Percentiles rank a stretch among this genome's conserved stretches.
Conservation (phyloP, 2,113 vertebrate genomes). For the Ia io region DNA sequence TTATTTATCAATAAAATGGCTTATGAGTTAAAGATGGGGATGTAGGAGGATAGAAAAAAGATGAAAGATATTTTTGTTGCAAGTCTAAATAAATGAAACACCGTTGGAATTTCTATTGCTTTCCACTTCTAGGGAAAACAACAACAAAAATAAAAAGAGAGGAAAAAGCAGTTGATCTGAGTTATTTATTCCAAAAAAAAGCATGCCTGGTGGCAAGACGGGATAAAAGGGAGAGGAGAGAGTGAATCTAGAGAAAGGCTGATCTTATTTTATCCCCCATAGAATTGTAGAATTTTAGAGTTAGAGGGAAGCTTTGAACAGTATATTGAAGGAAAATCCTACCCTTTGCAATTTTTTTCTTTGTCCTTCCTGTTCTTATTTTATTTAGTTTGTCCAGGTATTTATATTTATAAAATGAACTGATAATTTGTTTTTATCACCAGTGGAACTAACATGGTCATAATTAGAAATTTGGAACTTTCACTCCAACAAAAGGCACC, state of each 20-base stretch:
- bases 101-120: conserved; percentile 15
- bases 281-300: conserved; percentile 15
- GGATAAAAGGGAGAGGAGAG: background rate
- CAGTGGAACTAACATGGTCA: background rate
- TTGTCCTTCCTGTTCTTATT: background rate
- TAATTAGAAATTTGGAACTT: background rate
- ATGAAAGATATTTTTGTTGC: conserved; percentile 12
- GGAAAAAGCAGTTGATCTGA: background rate
- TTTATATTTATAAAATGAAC: background rate
- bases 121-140: conserved; percentile 14
- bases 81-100: conserved; percentile 16
- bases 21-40: background rate
- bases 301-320: background rate
- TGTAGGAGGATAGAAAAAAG: background rate
- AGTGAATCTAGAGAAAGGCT: background rate
- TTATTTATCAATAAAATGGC: background rate
- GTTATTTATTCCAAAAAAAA: conserved; percentile 17
- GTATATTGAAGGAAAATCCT: background rate
- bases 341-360: background rate
- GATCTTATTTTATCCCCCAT: background rate
- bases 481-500: background rate
- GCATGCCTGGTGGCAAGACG: background rate
- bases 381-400: background rate
- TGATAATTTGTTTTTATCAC: background rate
- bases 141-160: background rate